These are phyloP conservation scores for Sebastes nivosus DNA, from an alignment of 2,797 vertebrate genomes.

Conservation along the genomic window DNA sequence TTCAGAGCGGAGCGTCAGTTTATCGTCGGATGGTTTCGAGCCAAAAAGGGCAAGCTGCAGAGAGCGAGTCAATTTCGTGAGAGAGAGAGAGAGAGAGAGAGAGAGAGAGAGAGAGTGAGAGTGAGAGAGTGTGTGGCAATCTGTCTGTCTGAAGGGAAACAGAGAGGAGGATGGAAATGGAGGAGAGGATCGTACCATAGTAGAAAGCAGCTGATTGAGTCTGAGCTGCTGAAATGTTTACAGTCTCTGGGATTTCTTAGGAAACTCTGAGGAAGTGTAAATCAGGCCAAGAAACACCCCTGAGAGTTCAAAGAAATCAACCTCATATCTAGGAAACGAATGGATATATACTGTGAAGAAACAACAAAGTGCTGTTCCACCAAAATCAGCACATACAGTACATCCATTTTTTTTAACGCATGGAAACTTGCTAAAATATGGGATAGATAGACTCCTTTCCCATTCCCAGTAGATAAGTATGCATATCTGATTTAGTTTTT, in stretches of 20 bases:
- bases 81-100: no score
- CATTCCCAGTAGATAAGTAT: no score
- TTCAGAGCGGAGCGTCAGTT: slow-evolving; percentile 25
- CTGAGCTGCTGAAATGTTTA: slow-evolving; percentile 5
- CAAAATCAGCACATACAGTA: no score
- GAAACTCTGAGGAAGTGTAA: not conserved
- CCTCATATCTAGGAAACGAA: not conserved
- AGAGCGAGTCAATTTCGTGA: not conserved
- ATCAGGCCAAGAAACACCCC: not conserved
- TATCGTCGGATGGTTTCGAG: slow-evolving; percentile 7
- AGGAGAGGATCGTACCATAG: not conserved
- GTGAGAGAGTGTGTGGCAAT: not conserved
- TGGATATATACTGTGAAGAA: not conserved
- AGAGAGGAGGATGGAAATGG: not conserved
- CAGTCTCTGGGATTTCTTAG: not conserved
- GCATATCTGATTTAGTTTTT: no score
- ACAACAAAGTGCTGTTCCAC: not conserved
- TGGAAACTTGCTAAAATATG: no score
- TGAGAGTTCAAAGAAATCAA: not conserved
- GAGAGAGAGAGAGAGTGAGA: no score
- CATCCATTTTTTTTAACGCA: no score
- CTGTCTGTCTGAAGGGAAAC: not conserved
- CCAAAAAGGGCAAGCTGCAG: slow-evolving; percentile 19
- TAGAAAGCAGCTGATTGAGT: slow-evolving; percentile 7
- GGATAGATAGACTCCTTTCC: no score